Evolutionary conservation across 2,797 vertebrate genomes (phyloP).

Genomic region (Enteromius thamalakanensis): DNA sequence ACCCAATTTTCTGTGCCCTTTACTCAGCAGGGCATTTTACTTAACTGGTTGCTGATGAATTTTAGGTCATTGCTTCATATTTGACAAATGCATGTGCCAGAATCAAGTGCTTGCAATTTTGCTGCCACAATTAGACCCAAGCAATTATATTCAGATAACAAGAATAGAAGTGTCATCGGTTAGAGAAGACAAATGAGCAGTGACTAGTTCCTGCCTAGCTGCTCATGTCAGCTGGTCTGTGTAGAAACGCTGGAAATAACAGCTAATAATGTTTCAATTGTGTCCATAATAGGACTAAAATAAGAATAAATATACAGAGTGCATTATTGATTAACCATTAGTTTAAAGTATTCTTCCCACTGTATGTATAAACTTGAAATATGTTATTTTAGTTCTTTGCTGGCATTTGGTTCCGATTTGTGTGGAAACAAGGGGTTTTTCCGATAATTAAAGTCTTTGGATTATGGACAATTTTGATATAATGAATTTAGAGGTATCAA

Average conservation of each 20-base stretch:
- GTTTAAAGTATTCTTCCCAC: background rate
- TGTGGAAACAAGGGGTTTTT: background rate
- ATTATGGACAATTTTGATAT: too few species aligned
- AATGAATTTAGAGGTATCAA: background rate
- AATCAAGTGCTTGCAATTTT: conserved; percentile 29
- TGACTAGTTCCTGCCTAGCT: background rate
- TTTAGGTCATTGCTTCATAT: background rate
- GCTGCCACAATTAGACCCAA: conserved; percentile 14
- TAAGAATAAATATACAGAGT: conserved; percentile 3
- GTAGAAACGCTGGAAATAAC: background rate
- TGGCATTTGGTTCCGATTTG: background rate
- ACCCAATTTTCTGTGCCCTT: background rate
- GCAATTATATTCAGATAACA: conserved; percentile 3
- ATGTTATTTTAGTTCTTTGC: background rate
- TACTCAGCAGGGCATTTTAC: background rate
- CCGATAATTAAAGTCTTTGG: background rate
- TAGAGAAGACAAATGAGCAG: conserved; percentile 5
- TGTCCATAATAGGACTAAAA: background rate
- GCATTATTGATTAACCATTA: background rate
- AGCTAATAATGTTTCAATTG: conserved; percentile 3
- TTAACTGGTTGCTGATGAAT: background rate
- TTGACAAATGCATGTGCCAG: conserved; percentile 38
- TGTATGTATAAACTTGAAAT: background rate
- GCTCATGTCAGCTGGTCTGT: background rate
- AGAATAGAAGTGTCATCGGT: background rate